Evolutionary conservation across 2,797 vertebrate genomes (phyloP).

Genomic region (Rhodeus uyekii): DNA sequence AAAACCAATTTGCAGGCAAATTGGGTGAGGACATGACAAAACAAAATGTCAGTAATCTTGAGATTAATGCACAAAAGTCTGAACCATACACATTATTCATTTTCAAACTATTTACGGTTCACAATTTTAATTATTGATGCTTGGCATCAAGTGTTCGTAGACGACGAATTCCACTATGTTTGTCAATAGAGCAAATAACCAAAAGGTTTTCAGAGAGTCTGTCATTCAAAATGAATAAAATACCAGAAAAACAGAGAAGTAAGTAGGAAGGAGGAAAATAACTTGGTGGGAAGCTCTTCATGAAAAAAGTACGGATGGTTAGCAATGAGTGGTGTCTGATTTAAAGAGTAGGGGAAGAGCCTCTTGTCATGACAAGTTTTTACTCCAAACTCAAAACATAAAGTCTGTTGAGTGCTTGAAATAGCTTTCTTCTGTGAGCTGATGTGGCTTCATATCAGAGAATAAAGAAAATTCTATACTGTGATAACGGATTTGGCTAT

Average conservation of each 20-base stretch:
- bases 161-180: conserved; percentile 27
- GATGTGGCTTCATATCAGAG: not conserved
- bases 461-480: not conserved
- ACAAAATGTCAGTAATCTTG: conserved; percentile 46
- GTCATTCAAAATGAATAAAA: conserved; percentile 22
- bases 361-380: not conserved
- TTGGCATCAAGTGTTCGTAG: conserved; percentile 24
- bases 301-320: not conserved
- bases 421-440: not conserved
- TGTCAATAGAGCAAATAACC: conserved; percentile 37
- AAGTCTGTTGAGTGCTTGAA: not conserved
- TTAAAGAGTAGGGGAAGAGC: not conserved
- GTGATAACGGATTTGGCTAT: not conserved
- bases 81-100: conserved; percentile 14
- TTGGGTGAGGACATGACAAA: conserved; percentile 38
- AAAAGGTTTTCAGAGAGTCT: not conserved
- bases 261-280: not conserved
- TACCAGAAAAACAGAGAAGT: not conserved
- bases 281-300: not conserved
- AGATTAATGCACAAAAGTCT: conserved; percentile 47
- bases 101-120: conserved; percentile 28
- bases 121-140: conserved; percentile 26
- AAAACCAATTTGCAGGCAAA: conserved; percentile 54
- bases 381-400: not conserved
- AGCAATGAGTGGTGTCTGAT: conserved; percentile 12